phyloP scores from a whole-genome alignment of 2,888 invertebrate species.

The Charanyca ferruginea region DNA sequence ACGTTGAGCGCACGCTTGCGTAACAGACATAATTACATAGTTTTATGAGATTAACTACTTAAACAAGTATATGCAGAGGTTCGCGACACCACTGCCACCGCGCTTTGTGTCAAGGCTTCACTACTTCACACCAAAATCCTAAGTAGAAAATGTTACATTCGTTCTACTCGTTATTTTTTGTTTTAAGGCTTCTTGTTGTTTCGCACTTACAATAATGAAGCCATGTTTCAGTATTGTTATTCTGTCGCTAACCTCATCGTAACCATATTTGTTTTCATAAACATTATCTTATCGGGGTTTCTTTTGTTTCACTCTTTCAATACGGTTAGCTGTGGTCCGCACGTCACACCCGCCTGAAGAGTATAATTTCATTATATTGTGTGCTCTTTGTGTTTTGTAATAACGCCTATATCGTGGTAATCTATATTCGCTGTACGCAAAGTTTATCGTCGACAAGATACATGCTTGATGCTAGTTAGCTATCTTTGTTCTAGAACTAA shows the following conservation, averaged over 20 bases:
- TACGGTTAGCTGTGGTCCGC: slow-evolving; percentile 59
- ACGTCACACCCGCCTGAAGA: slow-evolving; percentile 60
- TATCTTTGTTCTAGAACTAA: slow-evolving; percentile 58
- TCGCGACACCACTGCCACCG: slow-evolving; percentile 31
- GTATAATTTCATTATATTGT: slow-evolving; percentile 55
- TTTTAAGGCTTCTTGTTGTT: slow-evolving; percentile 25
- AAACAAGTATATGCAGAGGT: slow-evolving; percentile 47
- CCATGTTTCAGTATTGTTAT: slow-evolving; percentile 45
- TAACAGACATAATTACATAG: slow-evolving; percentile 68
- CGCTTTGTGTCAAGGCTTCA: slow-evolving; percentile 59
- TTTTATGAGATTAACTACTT: slow-evolving; percentile 72
- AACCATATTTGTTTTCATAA: slow-evolving; percentile 70
- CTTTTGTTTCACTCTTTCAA: slow-evolving; percentile 72
- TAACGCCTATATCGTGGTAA: slow-evolving; percentile 57
- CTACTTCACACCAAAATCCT: slow-evolving; percentile 30
- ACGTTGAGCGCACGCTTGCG: slow-evolving; percentile 63
- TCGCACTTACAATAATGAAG: slow-evolving; percentile 42
- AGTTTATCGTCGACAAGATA: slow-evolving; percentile 49
- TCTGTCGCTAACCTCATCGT: slow-evolving; percentile 55
- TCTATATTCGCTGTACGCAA: slow-evolving; percentile 30
- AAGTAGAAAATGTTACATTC: slow-evolving; percentile 14
- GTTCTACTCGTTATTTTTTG: slow-evolving; percentile 7
- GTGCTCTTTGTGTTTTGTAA: slow-evolving; percentile 56
- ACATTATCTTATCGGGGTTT: slow-evolving; percentile 72
- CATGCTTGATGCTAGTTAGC: slow-evolving; percentile 37